Conservation (phyloP, 1,140 invertebrate species). For the Coboldia fuscipes region DNA sequence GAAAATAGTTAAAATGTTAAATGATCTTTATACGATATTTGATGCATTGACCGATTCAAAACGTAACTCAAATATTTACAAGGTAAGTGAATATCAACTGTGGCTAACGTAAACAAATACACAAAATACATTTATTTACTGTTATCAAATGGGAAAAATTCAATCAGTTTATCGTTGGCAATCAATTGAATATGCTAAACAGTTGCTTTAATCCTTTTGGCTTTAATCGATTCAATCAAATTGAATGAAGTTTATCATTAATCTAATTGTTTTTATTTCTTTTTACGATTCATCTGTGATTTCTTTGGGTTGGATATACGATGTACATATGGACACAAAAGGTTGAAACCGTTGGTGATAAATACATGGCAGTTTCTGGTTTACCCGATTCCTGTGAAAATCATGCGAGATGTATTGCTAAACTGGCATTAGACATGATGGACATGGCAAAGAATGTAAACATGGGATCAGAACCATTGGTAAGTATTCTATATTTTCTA, state of each 20-base stretch:
- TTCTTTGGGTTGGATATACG: too few relatives aligned
- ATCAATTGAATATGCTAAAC: too few relatives aligned
- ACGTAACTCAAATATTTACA: conserved; percentile 82
- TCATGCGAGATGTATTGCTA: conserved; percentile 84
- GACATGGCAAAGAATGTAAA: conserved; percentile 70
- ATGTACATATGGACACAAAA: too few relatives aligned
- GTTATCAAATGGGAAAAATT: too few relatives aligned
- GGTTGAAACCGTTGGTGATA: conserved; percentile 99
- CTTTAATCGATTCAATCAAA: too few relatives aligned
- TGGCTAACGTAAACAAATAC: too few relatives aligned
- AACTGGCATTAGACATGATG: conserved; percentile 89
- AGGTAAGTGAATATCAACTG: conserved; percentile 34
- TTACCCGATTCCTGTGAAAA: conserved; percentile 77
- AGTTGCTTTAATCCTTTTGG: too few relatives aligned
- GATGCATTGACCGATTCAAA: conserved; percentile 80
- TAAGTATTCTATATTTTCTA: conserved; percentile 31
- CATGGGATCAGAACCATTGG: conserved; percentile 67
- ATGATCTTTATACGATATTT: conserved; percentile 76
- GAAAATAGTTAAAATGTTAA: conserved; percentile 82
- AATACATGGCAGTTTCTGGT: conserved; percentile 97
- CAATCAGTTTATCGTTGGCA: too few relatives aligned
- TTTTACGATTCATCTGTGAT: too few relatives aligned
- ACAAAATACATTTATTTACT: too few relatives aligned
- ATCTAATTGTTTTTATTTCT: too few relatives aligned
- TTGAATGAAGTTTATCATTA: too few relatives aligned